Percentiles rank a stretch among this genome's conserved stretches.
These are phyloP conservation scores for Bagarius yarrelli DNA, from an alignment of 2,113 vertebrate species.

Conservation along the genomic window DNA sequence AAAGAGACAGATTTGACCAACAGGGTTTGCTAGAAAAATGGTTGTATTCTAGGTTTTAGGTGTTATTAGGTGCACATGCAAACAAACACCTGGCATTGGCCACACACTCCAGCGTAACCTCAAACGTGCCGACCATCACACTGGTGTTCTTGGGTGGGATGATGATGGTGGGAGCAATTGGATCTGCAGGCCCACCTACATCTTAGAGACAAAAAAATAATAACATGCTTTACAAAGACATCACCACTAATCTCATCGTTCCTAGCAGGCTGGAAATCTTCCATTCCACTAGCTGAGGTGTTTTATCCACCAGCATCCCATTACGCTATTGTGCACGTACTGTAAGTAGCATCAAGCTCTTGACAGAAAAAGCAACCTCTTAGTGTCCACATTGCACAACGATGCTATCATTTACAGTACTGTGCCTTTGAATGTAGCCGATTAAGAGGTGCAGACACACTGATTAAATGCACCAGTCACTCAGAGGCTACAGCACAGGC, in stretches of 20 bases:
- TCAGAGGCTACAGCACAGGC: conserved; percentile 65
- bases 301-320: conserved; percentile 28
- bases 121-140: conserved; percentile 86
- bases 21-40: not conserved
- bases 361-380: conserved; percentile 26
- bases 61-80: not conserved
- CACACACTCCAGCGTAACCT: conserved; percentile 92
- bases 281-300: not conserved
- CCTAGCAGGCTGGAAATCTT: not conserved
- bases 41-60: conserved; percentile 16
- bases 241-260: conserved; percentile 13
- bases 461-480: conserved; percentile 74
- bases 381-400: conserved; percentile 30
- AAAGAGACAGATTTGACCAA: conserved; percentile 16
- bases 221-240: conserved; percentile 2
- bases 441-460: conserved; percentile 72
- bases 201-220: conserved; percentile 68
- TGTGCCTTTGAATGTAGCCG: conserved; percentile 71
- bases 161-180: conserved; percentile 91
- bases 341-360: conserved; percentile 30
- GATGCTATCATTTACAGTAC: conserved; percentile 58
- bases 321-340: conserved; percentile 31
- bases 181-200: conserved; percentile 88
- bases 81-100: conserved; percentile 86
- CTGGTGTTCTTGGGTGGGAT: conserved; percentile 94